phyloP scores from a whole-genome alignment of 2,113 vertebrate genomes.

The Bubalus kerabau region DNA sequence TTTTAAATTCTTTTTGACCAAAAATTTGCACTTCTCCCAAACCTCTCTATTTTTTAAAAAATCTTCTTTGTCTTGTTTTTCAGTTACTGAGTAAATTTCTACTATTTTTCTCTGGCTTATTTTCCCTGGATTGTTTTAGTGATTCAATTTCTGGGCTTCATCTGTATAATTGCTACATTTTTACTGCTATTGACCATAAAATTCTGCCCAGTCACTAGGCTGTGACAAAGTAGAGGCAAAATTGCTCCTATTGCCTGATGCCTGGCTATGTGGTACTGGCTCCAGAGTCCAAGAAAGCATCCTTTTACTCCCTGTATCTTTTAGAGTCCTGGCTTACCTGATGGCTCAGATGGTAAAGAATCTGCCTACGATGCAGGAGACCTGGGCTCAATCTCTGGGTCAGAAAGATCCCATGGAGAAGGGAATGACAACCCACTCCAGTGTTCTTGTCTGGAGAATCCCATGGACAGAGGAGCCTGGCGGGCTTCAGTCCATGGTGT shows the following conservation, averaged over 20 bases:
- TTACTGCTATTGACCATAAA: conserved; percentile 2
- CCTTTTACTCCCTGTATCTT: background rate
- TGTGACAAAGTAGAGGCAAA: conserved; percentile 40
- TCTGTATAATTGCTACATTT: background rate
- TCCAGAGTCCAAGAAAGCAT: background rate
- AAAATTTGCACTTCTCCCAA: background rate
- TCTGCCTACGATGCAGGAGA: background rate
- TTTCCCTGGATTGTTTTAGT: background rate
- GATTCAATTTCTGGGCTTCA: conserved; percentile 18
- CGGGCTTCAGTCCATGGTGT: background rate
- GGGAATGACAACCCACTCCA: background rate
- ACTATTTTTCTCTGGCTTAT: background rate
- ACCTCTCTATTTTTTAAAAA: background rate
- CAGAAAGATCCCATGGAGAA: background rate
- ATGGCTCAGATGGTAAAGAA: background rate
- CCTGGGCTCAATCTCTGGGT: background rate
- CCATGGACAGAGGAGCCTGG: background rate
- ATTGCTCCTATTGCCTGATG: background rate
- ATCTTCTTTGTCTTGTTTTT: background rate
- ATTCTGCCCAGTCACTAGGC: conserved; percentile 12
- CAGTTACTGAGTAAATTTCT: background rate
- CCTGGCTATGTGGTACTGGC: background rate
- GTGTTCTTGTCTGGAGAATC: background rate
- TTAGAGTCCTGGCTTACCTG: background rate
- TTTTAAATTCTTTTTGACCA: background rate